Percentiles rank a stretch among this genome's conserved stretches.
Evolutionary conservation across 2,113 vertebrate species (phyloP).

Genomic region (Maccullochella peelii): DNA sequence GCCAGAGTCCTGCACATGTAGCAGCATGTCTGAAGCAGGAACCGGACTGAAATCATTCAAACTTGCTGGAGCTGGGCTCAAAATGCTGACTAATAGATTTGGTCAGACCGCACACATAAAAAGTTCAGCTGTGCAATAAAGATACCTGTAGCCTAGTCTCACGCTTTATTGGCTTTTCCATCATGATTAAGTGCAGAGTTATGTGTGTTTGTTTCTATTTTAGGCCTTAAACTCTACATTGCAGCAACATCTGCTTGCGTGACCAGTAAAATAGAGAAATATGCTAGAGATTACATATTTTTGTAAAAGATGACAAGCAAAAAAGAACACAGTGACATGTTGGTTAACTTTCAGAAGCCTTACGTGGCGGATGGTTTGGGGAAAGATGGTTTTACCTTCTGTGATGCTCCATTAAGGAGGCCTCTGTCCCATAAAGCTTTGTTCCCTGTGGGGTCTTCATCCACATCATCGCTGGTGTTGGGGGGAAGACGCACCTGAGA

Average conservation of each 20-base stretch:
- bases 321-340: not conserved
- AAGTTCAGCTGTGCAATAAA: not conserved
- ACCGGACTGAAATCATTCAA: not conserved
- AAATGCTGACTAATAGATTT: not conserved
- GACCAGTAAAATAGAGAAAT: not conserved
- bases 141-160: not conserved
- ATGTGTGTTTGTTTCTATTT: not conserved
- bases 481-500: conserved; percentile 93
- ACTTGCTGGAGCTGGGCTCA: not conserved
- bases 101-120: not conserved
- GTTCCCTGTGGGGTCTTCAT: conserved; percentile 98
- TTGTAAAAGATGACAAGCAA: not conserved
- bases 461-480: conserved; percentile 98
- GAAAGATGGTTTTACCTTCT: conserved; percentile 88
- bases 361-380: not conserved
- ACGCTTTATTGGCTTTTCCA: not conserved
- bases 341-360: not conserved
- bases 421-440: conserved; percentile 98
- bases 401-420: conserved; percentile 96
- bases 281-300: not conserved
- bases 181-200: not conserved
- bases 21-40: no score
- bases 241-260: not conserved
- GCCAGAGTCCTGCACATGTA: conserved; percentile 2
- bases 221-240: no score